Percentiles rank a stretch among this genome's conserved stretches.
Evolutionary conservation across 2,113 vertebrate genomes (phyloP).

Genomic region (Macrotus californicus): DNA sequence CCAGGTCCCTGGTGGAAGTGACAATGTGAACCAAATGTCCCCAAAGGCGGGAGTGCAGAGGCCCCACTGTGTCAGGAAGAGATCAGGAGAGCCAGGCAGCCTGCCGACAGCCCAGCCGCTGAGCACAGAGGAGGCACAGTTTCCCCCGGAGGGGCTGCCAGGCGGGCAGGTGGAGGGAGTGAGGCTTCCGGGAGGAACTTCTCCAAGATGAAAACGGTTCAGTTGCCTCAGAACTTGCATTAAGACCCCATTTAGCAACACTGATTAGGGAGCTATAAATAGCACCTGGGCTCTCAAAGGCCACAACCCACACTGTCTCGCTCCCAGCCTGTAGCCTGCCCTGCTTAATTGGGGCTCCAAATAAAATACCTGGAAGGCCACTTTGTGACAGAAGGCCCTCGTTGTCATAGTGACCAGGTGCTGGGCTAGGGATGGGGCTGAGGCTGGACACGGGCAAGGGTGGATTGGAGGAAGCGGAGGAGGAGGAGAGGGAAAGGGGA

Average conservation of each 20-base stretch:
- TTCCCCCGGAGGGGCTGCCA: neutral
- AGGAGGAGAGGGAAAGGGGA: neutral
- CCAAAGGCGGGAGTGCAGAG: neutral
- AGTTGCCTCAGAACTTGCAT: neutral
- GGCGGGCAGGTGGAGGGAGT: neutral
- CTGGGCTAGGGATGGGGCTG: neutral
- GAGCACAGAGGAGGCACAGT: neutral
- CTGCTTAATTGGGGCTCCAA: conserved; percentile 56
- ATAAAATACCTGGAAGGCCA: conserved; percentile 58
- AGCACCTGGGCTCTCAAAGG: conserved; percentile 2
- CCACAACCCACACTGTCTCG: conserved; percentile 47
- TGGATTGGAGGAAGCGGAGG: neutral
- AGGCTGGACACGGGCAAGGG: neutral
- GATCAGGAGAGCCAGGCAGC: neutral
- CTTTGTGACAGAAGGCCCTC: conserved; percentile 10
- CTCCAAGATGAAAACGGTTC: neutral
- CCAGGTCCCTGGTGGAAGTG: neutral
- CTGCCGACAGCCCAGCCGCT: neutral
- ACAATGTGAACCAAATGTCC: neutral
- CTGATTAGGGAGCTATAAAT: conserved; percentile 62
- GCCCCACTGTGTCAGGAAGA: neutral
- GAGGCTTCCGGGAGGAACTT: neutral
- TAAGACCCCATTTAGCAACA: conserved; percentile 56
- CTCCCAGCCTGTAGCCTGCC: conserved; percentile 25
- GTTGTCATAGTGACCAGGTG: conserved; percentile 61